Base-by-base conservation (phyloP, 2,888 invertebrate genomes). In the Choreutis nemorana region DNA sequence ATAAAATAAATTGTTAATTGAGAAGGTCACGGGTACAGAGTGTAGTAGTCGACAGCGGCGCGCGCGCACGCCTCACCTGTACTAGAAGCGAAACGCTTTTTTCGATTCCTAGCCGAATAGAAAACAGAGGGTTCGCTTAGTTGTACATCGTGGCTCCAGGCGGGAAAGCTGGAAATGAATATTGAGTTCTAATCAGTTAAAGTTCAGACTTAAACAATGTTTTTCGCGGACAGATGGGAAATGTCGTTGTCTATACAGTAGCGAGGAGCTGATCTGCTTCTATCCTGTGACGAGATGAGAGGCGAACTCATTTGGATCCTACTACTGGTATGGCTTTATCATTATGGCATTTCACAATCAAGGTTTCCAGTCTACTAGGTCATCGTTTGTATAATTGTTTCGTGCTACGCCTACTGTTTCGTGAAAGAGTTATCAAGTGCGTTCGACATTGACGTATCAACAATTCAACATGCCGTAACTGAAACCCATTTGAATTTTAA, bases 221-320 rank as follows among this genome's bases (percentile, higher is more conserved):
- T 56, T 53, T 60, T 66, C 45, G 55, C 56, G 44, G 63, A 55
- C 38, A 57, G 44, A 61, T 72, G 71, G 71, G 77, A 71, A 56
- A 75, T 75, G 75, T 70, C 72, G 42, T 54, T 75, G 59, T 75
- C 72, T 47, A 75, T 75, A 66, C 73, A 77, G 55, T 77, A 75
- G 60, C 50, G 52, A 45, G 52, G 45, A 40, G 44, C 58, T 62
- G 59, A 50, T 44, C 44, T 44, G 36, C 35, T 38, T 45, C 46
- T 48, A 43, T 46, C 55, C 50, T 48, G 53, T 52, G 47, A 55
- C 72, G 73, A 71, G 59, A 78, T 78, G 77, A 59, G 54, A 64
- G 57, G 57, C 67, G 50, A 55, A 48, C 45, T 61, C 47, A 37
- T 54, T 54, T 71, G 73, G 75, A 73, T 66, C 54, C 55, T 61